Percentiles rank a stretch among this genome's conserved stretches.
Evolutionary conservation across 2,113 vertebrate genomes (phyloP).

Genomic region (Acinonyx jubatus): DNA sequence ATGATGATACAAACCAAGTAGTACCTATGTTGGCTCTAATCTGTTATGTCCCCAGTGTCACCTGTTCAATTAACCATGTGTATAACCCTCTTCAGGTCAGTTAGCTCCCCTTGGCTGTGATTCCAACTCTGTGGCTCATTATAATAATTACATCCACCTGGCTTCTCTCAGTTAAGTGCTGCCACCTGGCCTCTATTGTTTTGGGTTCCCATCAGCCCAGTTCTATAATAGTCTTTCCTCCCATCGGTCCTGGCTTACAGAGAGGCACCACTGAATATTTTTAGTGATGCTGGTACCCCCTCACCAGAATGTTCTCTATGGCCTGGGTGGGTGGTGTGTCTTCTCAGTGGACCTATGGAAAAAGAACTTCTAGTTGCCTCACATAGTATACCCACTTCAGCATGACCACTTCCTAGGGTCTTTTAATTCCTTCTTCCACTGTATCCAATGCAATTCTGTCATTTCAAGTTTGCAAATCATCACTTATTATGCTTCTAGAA

Average conservation of each 20-base stretch:
- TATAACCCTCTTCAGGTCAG: neutral
- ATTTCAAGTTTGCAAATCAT: neutral
- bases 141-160: slow-evolving; percentile 55
- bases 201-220: neutral
- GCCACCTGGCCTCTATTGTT: slow-evolving; percentile 12
- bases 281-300: neutral
- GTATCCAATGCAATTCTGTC: neutral
- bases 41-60: neutral
- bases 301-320: neutral
- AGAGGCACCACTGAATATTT: neutral
- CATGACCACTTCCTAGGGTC: neutral
- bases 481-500: neutral
- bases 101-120: slow-evolving; percentile 7
- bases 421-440: neutral
- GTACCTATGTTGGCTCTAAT: neutral
- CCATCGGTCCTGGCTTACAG: neutral
- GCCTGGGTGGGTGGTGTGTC: neutral
- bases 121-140: neutral
- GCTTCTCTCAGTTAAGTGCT: neutral
- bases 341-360: neutral
- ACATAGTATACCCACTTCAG: neutral
- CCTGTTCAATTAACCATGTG: slow-evolving; percentile 24
- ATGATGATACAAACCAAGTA: neutral
- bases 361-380: neutral
- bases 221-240: neutral